These are phyloP conservation scores for Idaea dimidiata DNA, from an alignment of 2,888 invertebrate species.

Conservation along the genomic window DNA sequence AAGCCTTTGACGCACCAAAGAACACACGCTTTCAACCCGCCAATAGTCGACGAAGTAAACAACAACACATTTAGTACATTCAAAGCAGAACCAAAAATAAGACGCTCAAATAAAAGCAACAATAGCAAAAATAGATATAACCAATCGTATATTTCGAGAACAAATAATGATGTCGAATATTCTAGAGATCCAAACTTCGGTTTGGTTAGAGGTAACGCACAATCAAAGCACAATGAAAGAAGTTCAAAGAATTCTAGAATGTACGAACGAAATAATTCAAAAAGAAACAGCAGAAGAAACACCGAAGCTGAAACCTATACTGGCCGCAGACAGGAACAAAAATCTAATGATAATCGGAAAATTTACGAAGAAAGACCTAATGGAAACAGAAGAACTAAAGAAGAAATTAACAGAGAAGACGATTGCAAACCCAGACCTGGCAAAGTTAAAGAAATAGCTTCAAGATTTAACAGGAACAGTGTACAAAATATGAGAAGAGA, in stretches of 20 bases:
- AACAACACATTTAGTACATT: constrained; percentile 61
- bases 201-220: constrained; percentile 37
- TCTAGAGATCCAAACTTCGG: constrained; percentile 66
- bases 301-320: constrained; percentile 18
- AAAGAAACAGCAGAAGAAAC: constrained; percentile 37
- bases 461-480: constrained; percentile 63
- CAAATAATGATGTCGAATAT: constrained; percentile 70
- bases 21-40: constrained; percentile 68
- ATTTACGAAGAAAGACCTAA: constrained; percentile 34
- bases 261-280: constrained; percentile 61
- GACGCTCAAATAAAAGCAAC: constrained; percentile 59
- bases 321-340: constrained; percentile 24
- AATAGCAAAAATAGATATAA: constrained; percentile 40
- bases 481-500: constrained; percentile 54
- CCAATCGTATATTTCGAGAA: constrained; percentile 51
- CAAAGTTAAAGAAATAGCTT: constrained; percentile 73
- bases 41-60: constrained; percentile 59
- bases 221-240: constrained; percentile 48
- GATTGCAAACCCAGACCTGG: constrained; percentile 63
- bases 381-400: constrained; percentile 43
- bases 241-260: constrained; percentile 52
- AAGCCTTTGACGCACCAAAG: constrained; percentile 77
- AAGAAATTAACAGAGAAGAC: constrained; percentile 36
- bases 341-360: constrained; percentile 31
- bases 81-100: constrained; percentile 54